Evolutionary conservation across 1,140 invertebrate genomes (phyloP).

Genomic region (Cotesia chilonis): DNA sequence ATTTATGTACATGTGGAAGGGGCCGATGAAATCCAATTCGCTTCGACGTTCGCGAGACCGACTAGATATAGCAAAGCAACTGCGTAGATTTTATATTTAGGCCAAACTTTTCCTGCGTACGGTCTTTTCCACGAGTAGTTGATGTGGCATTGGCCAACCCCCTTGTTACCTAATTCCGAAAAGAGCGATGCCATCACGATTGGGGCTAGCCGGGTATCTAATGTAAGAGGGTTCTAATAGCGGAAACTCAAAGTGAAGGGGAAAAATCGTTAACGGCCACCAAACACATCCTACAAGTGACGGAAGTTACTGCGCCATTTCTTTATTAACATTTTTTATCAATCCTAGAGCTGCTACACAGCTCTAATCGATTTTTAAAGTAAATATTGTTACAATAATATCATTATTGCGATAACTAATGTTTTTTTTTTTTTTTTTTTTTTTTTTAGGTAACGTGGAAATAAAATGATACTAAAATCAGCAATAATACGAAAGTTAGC

Average conservation of each 20-base stretch:
- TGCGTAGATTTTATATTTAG: too few species aligned
- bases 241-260: constrained; percentile 22
- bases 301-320: constrained; percentile 37
- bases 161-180: constrained; percentile 35
- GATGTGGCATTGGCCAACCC: constrained; percentile 8
- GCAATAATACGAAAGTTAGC: not conserved
- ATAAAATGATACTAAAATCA: not conserved
- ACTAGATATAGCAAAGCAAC: not conserved
- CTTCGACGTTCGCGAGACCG: constrained; percentile 18
- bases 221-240: constrained; percentile 17
- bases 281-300: not conserved
- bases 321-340: constrained; percentile 25
- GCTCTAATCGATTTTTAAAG: constrained; percentile 17
- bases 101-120: not conserved
- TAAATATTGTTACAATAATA: not conserved
- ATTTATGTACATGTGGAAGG: not conserved
- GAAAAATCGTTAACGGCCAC: constrained; percentile 32
- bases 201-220: not conserved
- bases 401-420: too few species aligned
- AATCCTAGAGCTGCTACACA: not conserved
- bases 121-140: not conserved
- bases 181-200: constrained; percentile 8
- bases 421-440: not conserved
- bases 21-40: constrained; percentile 13
- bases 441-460: not conserved